phyloP scores from a whole-genome alignment of 2,888 invertebrate species.

The Drosophila neonasuta region DNA sequence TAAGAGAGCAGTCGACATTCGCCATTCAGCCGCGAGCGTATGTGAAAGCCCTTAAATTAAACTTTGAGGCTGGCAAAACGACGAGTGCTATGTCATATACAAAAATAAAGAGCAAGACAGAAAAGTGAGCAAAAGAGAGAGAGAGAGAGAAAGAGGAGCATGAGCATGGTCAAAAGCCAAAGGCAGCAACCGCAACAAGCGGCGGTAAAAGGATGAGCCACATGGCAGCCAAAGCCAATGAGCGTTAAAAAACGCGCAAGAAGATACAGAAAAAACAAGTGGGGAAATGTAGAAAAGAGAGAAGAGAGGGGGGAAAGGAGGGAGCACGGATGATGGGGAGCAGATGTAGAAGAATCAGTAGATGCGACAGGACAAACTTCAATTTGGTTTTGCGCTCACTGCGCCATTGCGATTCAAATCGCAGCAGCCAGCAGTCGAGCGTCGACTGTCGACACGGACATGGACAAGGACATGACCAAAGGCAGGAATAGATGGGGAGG shows the following conservation, averaged over 20 bases:
- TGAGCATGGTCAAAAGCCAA: conserved; percentile 52
- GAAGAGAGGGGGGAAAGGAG: not conserved
- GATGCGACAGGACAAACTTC: conserved; percentile 61
- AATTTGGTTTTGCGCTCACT: conserved; percentile 64
- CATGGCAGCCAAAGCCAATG: conserved; percentile 60
- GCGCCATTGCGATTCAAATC: conserved; percentile 72
- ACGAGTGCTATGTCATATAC: conserved; percentile 29
- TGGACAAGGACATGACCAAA: conserved; percentile 25
- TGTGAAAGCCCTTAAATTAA: conserved; percentile 66
- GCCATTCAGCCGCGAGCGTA: conserved; percentile 38
- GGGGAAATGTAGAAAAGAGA: conserved; percentile 4
- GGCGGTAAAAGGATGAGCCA: conserved; percentile 39
- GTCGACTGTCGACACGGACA: conserved; percentile 33
- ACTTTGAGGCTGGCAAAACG: conserved; percentile 44
- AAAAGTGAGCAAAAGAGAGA: conserved; percentile 6
- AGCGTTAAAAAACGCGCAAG: conserved; percentile 64
- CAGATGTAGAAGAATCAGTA: conserved; percentile 36
- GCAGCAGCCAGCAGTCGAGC: conserved; percentile 58
- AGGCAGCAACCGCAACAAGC: conserved; percentile 63
- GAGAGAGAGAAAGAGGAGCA: conserved; percentile 5
- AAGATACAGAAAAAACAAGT: conserved; percentile 21
- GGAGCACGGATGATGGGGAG: not conserved
- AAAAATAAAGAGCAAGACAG: conserved; percentile 14
- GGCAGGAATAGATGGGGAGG: not conserved
- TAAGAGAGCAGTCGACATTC: conserved; percentile 38